A percentile compares a stretch with the other conserved stretches of the same genome.
These are phyloP conservation scores for Xyrauchen texanus DNA, from an alignment of 2,113 vertebrate species.

Conservation along the genomic window DNA sequence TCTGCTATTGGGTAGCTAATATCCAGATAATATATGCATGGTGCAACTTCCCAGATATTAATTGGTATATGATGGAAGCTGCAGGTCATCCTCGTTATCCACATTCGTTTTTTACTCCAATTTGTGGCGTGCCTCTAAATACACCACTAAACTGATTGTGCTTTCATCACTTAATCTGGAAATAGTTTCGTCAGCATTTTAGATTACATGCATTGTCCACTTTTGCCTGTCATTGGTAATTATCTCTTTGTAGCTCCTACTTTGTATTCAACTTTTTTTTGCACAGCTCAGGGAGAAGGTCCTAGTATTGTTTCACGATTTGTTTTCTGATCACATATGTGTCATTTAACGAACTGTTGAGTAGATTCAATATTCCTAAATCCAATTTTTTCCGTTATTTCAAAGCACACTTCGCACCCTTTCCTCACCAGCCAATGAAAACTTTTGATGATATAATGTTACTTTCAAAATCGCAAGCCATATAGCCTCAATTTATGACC, in stretches of 20 bases:
- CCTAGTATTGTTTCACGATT: background rate
- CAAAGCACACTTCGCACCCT: too few species aligned
- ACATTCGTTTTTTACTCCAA: background rate
- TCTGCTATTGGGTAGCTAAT: too few species aligned
- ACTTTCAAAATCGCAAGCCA: too few species aligned
- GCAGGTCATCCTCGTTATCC: background rate
- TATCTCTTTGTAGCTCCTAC: background rate
- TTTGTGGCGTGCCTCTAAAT: background rate
- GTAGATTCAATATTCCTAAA: too few species aligned
- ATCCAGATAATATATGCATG: too few species aligned
- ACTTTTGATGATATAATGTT: too few species aligned
- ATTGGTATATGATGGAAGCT: too few species aligned
- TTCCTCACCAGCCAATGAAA: background rate
- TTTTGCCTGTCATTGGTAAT: background rate
- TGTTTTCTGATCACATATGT: background rate
- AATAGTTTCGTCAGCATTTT: too few species aligned
- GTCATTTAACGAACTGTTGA: background rate
- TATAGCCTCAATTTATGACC: background rate
- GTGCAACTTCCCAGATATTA: too few species aligned
- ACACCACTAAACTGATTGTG: too few species aligned
- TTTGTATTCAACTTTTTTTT: background rate
- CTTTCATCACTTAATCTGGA: too few species aligned
- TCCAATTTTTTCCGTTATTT: background rate
- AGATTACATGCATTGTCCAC: background rate
- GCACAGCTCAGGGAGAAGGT: background rate